Evolutionary conservation across 37 sponge, comb jelly and placozoan genomes (phyloP), one percentile per base, ranked within the genome.

Genomic region (Petrosia ficiformis): DNA sequence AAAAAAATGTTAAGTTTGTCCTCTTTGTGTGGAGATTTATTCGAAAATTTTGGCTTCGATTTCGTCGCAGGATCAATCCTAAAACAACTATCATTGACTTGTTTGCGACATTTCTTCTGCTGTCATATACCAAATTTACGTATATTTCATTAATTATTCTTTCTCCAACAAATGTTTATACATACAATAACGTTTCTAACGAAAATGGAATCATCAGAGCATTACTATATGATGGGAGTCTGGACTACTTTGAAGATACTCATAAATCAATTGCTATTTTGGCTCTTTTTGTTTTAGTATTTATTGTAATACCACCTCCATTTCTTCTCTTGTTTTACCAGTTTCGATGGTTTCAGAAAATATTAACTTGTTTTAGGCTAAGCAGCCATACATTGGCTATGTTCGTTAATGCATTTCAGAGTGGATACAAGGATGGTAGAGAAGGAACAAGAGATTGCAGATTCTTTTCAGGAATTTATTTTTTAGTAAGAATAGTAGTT

Each of bases 91-190:
- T 61, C n/a, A 61, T 61, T 61, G 63, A 61, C n/a, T 5, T 29
- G n/a, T 61, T 61, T 61, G 63, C 63, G 11, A 61, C 63, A n/a
- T 61, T 61, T n/a, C 5, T n/a, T 22, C 63, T 61, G 5, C 63
- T 61, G 5, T 61, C 63, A 5, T 61, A 61, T 29, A 61, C 63
- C 11, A 61, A 61, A n/a, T 61, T 61, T 22, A n/a, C 28, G 6
- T n/a, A 61, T 22, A n/a, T n/a, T n/a, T 61, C 63, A 11, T 5
- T 61, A 22, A n/a, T 61, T n/a, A 26, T 61, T 5, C 63, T 61
- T n/a, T 8, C 63, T 61, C 63, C 63, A n/a, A 61, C 63, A 11
- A 5, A 8, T 6, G 5, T 61, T 5, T 61, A 61, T 29, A n/a
- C n/a, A n/a, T n/a, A n/a, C n/a, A n/a, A n/a, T n/a, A 61, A 61